Conservation (phyloP, 2,113 vertebrate species). For the Saccopteryx bilineata region DNA sequence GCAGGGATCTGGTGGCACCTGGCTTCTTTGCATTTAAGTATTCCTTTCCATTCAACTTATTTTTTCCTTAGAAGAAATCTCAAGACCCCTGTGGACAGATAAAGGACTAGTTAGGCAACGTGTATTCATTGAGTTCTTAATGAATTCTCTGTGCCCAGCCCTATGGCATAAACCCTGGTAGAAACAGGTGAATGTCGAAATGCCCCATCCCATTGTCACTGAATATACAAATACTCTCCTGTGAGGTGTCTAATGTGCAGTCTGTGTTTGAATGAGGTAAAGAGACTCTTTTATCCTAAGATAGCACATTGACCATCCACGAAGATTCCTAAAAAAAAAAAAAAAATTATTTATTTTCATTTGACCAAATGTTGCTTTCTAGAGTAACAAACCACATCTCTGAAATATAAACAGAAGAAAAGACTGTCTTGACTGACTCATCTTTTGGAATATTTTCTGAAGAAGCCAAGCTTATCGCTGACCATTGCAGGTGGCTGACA, state of each 20-base stretch:
- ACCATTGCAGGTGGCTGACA: background rate
- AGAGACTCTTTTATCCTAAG: background rate
- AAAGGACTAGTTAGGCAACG: background rate
- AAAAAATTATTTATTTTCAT: conserved; percentile 1
- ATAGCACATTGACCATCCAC: background rate
- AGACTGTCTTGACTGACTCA: background rate
- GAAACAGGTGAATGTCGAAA: conserved; percentile 8
- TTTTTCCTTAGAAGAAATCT: conserved; percentile 48
- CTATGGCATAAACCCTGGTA: background rate
- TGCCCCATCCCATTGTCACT: background rate
- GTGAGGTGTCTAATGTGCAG: background rate
- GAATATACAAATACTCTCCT: background rate
- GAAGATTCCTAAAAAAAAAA: background rate
- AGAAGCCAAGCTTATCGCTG: background rate
- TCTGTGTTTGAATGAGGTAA: background rate
- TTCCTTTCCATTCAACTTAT: background rate
- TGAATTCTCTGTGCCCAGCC: background rate
- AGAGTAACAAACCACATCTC: background rate
- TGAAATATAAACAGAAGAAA: background rate
- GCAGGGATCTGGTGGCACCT: background rate
- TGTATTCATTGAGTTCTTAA: background rate
- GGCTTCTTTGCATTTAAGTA: conserved; percentile 40
- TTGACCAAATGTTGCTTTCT: conserved; percentile 32
- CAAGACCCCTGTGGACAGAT: background rate
- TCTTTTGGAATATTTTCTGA: background rate